phyloP scores from a whole-genome alignment of 2,113 vertebrate species.

The Oreocharis arfaki region DNA sequence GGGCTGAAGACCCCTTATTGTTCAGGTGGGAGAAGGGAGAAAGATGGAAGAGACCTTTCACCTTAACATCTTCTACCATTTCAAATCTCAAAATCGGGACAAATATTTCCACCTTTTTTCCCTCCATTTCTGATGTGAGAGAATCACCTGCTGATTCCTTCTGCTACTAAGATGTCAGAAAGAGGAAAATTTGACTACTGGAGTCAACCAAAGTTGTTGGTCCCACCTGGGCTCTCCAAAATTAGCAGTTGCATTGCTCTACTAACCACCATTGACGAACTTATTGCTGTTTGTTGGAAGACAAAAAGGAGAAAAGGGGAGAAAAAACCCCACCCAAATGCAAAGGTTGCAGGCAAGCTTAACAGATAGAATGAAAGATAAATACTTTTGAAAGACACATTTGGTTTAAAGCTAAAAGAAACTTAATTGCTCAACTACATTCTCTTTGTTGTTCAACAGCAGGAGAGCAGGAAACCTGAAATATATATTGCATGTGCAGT shows the following conservation, averaged over 20 bases:
- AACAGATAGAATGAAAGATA: not conserved
- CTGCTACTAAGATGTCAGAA: not conserved
- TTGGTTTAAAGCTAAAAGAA: not conserved
- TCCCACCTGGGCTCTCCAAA: not conserved
- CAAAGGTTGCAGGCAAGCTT: not conserved
- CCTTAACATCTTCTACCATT: not conserved
- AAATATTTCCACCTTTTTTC: not conserved
- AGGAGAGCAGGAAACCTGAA: not conserved
- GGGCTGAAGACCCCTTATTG: fast-evolving
- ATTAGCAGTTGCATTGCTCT: not conserved
- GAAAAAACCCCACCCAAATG: fast-evolving
- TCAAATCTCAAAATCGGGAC: not conserved
- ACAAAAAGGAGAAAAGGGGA: not conserved
- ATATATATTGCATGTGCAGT: not conserved
- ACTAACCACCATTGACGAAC: not conserved
- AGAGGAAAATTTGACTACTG: not conserved
- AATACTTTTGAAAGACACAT: not conserved
- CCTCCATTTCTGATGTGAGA: not conserved
- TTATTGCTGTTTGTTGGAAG: not conserved
- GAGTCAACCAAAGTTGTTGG: not conserved
- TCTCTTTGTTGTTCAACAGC: not conserved
- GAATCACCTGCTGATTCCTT: not conserved
- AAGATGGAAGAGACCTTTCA: not conserved
- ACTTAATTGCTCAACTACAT: not conserved
- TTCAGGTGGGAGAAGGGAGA: not conserved